A percentile compares a stretch with the other conserved stretches of the same genome.
Evolutionary conservation across 2,888 invertebrate species (phyloP).

Genomic region (Euspilapteryx auroguttella): DNA sequence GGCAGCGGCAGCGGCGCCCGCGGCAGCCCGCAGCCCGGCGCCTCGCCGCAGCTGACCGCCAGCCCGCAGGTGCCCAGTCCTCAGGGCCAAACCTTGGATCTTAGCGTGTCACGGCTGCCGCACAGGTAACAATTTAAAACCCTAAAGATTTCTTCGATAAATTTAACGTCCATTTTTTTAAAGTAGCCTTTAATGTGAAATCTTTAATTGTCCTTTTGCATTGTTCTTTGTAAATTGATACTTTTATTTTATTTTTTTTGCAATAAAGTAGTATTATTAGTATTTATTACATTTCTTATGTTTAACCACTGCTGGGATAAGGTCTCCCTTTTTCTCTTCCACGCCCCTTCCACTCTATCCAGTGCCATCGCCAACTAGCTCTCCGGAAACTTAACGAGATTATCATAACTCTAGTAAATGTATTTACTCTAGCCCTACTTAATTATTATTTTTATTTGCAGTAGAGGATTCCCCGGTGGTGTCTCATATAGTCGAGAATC

Average conservation of each 20-base stretch:
- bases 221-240: too few relatives aligned
- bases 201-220: too few relatives aligned
- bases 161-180: too few relatives aligned
- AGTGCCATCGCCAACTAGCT: too few relatives aligned
- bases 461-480: slow-evolving; percentile 67
- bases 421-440: too few relatives aligned
- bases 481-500: slow-evolving; percentile 83
- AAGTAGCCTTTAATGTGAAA: too few relatives aligned
- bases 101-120: slow-evolving; percentile 83
- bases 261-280: slow-evolving; percentile 4
- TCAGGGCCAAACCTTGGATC: slow-evolving; percentile 87
- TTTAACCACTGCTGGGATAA: slow-evolving; percentile 12
- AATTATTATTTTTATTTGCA: too few relatives aligned
- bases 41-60: slow-evolving; percentile 78
- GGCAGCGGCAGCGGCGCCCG: slow-evolving; percentile 70
- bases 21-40: slow-evolving; percentile 83
- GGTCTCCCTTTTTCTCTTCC: too few relatives aligned
- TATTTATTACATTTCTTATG: slow-evolving; percentile 3
- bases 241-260: slow-evolving; percentile 1
- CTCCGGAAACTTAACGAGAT: too few relatives aligned
- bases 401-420: too few relatives aligned
- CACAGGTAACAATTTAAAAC: slow-evolving; percentile 69
- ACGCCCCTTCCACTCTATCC: too few relatives aligned
- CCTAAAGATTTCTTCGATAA: too few relatives aligned
- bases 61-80: slow-evolving; percentile 91